Evolutionary conservation across 2,113 vertebrate species (phyloP), one percentile per base, ranked within the genome.

Genomic region (Cromileptes altivelis): DNA sequence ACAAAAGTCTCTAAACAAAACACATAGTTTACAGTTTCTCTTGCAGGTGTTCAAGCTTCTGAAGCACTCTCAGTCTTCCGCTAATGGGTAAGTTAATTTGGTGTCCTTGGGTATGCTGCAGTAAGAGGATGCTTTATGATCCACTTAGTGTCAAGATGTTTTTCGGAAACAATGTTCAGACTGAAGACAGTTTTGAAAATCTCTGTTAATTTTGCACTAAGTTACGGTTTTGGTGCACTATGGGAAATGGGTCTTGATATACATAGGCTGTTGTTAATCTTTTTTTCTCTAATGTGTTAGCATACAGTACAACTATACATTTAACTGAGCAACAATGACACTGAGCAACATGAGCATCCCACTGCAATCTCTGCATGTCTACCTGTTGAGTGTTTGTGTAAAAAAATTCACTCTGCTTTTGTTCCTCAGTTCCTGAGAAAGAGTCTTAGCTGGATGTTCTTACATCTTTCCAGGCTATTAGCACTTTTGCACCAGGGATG

Each of bases 101-200:
- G 19, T 47, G 60, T 72, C 67, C 61, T 47, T 71, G 47, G 18
- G 1, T 52, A 9, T 42, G 60, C 33, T 61, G 30, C 40, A 40
- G 21, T 58, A 17, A 49, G 21, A 58, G 47, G 70, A 23, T 45
- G 25, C 57, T 62, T 70, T 13, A 50, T 6, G 17, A 23, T 75
- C 19, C 55, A 49, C 17, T 49, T 45, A 23, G 37, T 45, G 47
- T 21, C 55, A 57, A 82, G 12, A 57, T 70, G 37, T 49, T 70
- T 70, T 62, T 55, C 0, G 25, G 8, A 82, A 64, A 76, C 21
- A 42, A 23, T 10, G 18, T 49, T 27, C 6, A 47, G 14, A 74
- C 2, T n/a, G 2, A 19, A 15, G 17, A 42, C 17, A 18, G 33
- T 4, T 81, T 45, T 21, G 23, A 47, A 37, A 37, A 37, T 37